Evolutionary conservation across 2,888 invertebrate genomes (phyloP).

Genomic region (Miltochrista miniata): DNA sequence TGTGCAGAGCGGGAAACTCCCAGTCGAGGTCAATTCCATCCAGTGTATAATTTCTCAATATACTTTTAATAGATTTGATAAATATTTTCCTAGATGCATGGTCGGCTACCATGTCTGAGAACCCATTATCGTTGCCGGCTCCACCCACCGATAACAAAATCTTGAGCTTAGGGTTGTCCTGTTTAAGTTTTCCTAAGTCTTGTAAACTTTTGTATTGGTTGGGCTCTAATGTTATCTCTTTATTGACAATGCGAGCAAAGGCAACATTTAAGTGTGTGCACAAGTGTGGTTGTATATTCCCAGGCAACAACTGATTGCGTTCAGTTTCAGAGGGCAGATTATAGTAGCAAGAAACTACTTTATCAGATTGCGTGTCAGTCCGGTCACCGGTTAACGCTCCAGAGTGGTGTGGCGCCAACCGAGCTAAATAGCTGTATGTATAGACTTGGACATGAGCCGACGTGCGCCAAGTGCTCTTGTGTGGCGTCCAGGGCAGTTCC

Average conservation of each 20-base stretch:
- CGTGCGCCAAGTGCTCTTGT: slow-evolving; percentile 7
- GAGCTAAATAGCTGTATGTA: slow-evolving; percentile 3
- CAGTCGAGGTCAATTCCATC: slow-evolving; percentile 93
- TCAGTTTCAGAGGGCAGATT: slow-evolving; percentile 72
- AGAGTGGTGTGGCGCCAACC: not conserved
- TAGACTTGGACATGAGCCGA: slow-evolving; percentile 6
- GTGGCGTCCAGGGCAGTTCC: not conserved
- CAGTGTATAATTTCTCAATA: slow-evolving; percentile 79
- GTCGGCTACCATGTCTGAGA: slow-evolving; percentile 88
- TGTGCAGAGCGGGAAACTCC: slow-evolving; percentile 91
- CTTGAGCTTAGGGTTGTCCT: slow-evolving; percentile 86
- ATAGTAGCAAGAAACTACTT: slow-evolving; percentile 88
- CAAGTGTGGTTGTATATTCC: slow-evolving; percentile 86
- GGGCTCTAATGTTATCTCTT: slow-evolving; percentile 81
- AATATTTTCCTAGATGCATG: slow-evolving; percentile 88
- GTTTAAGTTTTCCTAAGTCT: slow-evolving; percentile 81
- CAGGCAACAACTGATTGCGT: slow-evolving; percentile 71
- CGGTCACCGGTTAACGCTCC: not conserved
- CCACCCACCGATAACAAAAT: slow-evolving; percentile 91
- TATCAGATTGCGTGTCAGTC: slow-evolving; percentile 5
- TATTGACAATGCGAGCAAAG: slow-evolving; percentile 86
- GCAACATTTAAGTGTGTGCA: slow-evolving; percentile 94
- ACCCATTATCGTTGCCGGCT: slow-evolving; percentile 83
- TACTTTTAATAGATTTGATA: slow-evolving; percentile 79
- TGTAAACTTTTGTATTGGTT: slow-evolving; percentile 60